A percentile compares a stretch with the other conserved stretches of the same genome.
Evolutionary conservation across 1,140 invertebrate species (phyloP).

Genomic region (Pseudomyrmex cubaensis): DNA sequence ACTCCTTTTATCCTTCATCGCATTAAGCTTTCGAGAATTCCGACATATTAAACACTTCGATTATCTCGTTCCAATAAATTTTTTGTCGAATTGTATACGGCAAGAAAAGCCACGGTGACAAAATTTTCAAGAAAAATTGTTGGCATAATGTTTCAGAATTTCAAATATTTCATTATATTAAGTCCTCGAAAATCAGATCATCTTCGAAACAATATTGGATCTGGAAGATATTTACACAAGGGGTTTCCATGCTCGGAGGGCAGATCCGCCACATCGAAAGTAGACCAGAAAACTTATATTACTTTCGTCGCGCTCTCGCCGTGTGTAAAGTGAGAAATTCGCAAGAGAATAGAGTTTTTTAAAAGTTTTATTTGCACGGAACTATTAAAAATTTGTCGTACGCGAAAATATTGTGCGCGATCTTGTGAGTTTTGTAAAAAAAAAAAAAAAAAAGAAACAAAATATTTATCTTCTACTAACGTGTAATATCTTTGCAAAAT

Average conservation of each 20-base stretch:
- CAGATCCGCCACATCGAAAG: neutral
- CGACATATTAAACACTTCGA: neutral
- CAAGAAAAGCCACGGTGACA: neutral
- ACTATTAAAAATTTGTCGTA: neutral
- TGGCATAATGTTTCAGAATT: constrained; percentile 1
- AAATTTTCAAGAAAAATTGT: constrained; percentile 8
- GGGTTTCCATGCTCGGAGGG: constrained; percentile 30
- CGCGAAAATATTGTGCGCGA: neutral
- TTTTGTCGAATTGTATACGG: neutral
- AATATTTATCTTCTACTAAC: too few relatives aligned
- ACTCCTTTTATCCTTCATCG: neutral
- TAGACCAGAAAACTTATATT: constrained; percentile 52
- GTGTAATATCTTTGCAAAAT: too few relatives aligned
- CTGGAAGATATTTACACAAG: constrained; percentile 49
- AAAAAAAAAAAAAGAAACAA: constrained; percentile 7
- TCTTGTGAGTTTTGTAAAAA: neutral
- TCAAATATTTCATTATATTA: constrained; percentile 37
- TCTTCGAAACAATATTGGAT: constrained; percentile 51
- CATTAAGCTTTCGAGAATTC: constrained; percentile 8
- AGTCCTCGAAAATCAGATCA: constrained; percentile 34
- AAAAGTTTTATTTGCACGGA: constrained; percentile 16
- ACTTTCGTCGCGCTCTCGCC: constrained; percentile 17
- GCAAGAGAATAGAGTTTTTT: neutral
- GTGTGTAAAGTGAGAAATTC: constrained; percentile 3
- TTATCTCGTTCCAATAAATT: neutral